Evolutionary conservation across 1,140 invertebrate genomes (phyloP).

Genomic region (Ostrea edulis): DNA sequence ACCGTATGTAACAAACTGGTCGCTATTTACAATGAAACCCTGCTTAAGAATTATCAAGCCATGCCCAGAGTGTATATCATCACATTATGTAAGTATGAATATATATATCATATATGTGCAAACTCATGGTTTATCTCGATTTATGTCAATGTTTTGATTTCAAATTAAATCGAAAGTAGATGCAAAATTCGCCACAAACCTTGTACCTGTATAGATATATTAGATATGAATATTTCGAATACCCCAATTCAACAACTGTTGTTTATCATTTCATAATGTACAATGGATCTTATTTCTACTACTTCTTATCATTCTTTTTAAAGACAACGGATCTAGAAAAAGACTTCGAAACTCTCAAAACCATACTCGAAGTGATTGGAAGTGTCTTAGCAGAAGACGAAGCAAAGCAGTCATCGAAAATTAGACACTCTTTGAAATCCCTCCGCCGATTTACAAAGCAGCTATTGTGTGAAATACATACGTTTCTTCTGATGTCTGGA

Average conservation of each 20-base stretch:
- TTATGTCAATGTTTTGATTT: too few species aligned
- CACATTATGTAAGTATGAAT: neutral
- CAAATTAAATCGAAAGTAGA: too few species aligned
- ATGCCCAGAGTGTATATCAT: neutral
- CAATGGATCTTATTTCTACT: too few species aligned
- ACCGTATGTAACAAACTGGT: neutral
- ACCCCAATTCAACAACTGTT: too few species aligned
- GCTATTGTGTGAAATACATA: constrained; percentile 18
- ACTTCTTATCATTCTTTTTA: neutral
- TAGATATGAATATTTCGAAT: too few species aligned
- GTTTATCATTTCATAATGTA: too few species aligned
- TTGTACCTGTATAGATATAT: too few species aligned
- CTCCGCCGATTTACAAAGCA: neutral
- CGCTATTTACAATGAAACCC: neutral
- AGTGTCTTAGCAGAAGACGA: neutral
- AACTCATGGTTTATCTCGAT: too few species aligned
- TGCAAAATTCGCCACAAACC: too few species aligned
- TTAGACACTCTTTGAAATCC: neutral
- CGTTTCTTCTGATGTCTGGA: neutral
- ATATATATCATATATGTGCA: neutral
- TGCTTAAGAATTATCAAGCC: neutral
- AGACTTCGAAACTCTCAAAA: neutral
- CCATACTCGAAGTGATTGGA: neutral
- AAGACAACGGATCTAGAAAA: neutral
- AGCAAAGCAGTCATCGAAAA: neutral